These are phyloP conservation scores for Nyctereutes procyonoides DNA, from an alignment of 2,113 vertebrate genomes.

Conservation along the genomic window DNA sequence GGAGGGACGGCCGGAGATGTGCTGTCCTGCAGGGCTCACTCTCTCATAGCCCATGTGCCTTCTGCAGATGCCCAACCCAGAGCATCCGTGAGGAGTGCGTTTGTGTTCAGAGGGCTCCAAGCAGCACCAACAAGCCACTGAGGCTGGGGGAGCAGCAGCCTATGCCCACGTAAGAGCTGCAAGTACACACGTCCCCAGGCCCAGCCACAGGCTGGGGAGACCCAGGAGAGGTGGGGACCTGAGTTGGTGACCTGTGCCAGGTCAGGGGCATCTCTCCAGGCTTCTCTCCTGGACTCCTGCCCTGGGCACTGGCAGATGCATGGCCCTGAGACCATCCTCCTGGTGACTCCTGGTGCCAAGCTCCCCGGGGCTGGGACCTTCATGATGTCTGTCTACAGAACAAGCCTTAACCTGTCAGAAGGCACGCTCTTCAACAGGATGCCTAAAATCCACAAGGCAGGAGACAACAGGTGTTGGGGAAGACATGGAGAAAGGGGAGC, in stretches of 20 bases:
- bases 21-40: constrained; percentile 81
- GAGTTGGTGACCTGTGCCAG: background rate
- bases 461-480: background rate
- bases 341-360: background rate
- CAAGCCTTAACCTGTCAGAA: background rate
- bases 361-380: background rate
- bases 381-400: background rate
- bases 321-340: background rate
- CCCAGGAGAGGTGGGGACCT: background rate
- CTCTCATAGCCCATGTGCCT: background rate
- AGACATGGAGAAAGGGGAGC: background rate
- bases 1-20: background rate
- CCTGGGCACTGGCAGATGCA: background rate
- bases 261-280: background rate
- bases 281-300: background rate
- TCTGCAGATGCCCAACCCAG: background rate
- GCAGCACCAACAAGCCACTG: background rate
- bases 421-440: background rate
- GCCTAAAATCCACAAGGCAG: background rate
- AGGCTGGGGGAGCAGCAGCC: background rate
- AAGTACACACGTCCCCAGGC: background rate
- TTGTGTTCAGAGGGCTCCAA: background rate
- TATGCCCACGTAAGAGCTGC: fast-evolving
- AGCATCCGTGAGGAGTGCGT: background rate
- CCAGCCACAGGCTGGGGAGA: background rate